Base-by-base conservation (phyloP, 92 coral and sea anemone genomes). In the Porites divaricata region DNA sequence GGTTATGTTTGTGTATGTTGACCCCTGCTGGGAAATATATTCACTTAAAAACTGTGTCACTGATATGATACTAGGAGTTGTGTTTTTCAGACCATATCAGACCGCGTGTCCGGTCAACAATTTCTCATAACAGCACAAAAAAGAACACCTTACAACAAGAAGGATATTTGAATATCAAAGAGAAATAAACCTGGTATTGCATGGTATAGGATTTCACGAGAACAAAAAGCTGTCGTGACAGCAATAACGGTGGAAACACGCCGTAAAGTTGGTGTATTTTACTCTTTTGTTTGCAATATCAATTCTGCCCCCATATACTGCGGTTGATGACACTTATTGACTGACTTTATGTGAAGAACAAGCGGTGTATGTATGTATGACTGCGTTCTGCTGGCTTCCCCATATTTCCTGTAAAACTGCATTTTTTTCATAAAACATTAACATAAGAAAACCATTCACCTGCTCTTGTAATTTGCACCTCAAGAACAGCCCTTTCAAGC, bases 371-470 rank as follows among this genome's bases (percentile, higher is more conserved):
- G 22, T 20, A n/a, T 20, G 50, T 70, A 59, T 64, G 45, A 61
- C 8, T 72, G 21, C 28, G 86, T 82, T 50, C 63, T 51, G 62
- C 49, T 72, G 64, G 49, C 73, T 73, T 82, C 79, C 79, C 70
- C 9, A 61, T 61, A 82, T 71, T 72, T 82, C 86, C 86, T 78
- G 86, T 14, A 45, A 35, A 52, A 9, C 17, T 61, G 8, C 79
- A 61, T 45, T 53, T 82, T 41, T 59, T 59, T 82, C 86, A 50
- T 41, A 63, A 82, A 82, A 82, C 59, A 72, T 82, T 72, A n/a
- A 76, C 21, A 72, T 82, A 58, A 62, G 14, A 19, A 25, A 12
- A 26, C 12, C 22, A 4, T 24, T 50, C 86, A 82, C 86, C 86
- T 82, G 86, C 73, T 9, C 22, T 21, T 6, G 35, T 72, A 70